A percentile compares a stretch with the other conserved stretches of the same genome.
These are phyloP conservation scores for Hartigia nigra DNA, from an alignment of 2,888 invertebrate species.

Conservation along the genomic window DNA sequence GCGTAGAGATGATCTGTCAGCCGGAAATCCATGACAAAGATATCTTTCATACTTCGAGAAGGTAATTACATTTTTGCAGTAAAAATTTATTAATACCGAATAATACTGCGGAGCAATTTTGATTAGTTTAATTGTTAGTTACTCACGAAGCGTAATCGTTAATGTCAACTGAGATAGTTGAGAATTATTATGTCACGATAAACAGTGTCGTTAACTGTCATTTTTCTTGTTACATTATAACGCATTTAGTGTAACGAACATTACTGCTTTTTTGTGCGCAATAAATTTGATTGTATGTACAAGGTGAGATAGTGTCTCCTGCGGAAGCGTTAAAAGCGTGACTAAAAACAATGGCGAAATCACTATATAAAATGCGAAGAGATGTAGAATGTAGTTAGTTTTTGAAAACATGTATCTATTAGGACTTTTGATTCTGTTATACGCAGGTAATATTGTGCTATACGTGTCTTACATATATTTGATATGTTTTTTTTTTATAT, in stretches of 20 bases:
- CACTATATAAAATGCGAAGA: not conserved
- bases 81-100: not conserved
- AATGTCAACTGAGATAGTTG: not conserved
- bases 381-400: not conserved
- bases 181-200: not conserved
- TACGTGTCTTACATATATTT: not conserved
- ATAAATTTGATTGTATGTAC: not conserved
- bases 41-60: not conserved
- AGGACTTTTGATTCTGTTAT: not conserved
- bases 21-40: not conserved
- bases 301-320: not conserved
- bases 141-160: not conserved
- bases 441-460: not conserved
- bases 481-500: no score
- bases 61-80: not conserved
- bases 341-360: not conserved
- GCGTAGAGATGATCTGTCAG: not conserved
- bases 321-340: not conserved
- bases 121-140: not conserved
- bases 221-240: not conserved
- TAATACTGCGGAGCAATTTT: not conserved
- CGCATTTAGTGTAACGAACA: not conserved
- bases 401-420: not conserved
- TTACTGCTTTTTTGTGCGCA: not conserved
- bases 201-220: not conserved